Evolutionary conservation across 2,888 invertebrate genomes (phyloP), one percentile per base, ranked within the genome.

Genomic region (Abrostola tripartita): DNA sequence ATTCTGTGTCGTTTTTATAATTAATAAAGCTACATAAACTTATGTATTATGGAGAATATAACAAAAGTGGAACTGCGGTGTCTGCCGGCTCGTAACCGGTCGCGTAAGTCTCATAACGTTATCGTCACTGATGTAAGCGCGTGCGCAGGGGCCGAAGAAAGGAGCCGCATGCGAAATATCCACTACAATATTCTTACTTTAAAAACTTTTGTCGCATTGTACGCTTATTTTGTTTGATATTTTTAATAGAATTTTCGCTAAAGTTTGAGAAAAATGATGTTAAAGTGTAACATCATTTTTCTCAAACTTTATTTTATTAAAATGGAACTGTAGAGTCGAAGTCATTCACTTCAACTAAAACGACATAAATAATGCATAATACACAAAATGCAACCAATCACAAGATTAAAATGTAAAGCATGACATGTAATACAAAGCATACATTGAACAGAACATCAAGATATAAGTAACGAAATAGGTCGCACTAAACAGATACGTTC

Each of bases 91-190:
- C 79, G 85, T 85, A 91, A 91, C 91, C 90, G 90, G 90, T 90
- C 85, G 84, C 82, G 80, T 86, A 86, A 85, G 83, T 71, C 81
- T 82, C 85, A 81, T 89, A 88, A 90, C 85, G 86, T 92, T 91
- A 90, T 86, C 80, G 76, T 65, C 74, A 79, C 88, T 92, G 92
- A 92, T 92, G 92, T 91, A 92, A 92, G 91, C 83, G 74, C 56
- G 57, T 55, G 65, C 71, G 61, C 71, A 37, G 70, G 50, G 69
- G 68, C 75, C 75, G 69, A 71, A 74, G 83, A 76, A 78, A 81
- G 72, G 52, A 63, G 61, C 37, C 54, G 54, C 64, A 65, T 54
- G 69, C 65, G 52, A 76, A 72, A 66, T 59, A 40, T 61, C 38
- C 47, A 65, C 59, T 47, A 61, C 35, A 54, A 52, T 37, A 37